Base-by-base conservation (phyloP, 2,797 vertebrate genomes). In the Calcarius lapponicus region DNA sequence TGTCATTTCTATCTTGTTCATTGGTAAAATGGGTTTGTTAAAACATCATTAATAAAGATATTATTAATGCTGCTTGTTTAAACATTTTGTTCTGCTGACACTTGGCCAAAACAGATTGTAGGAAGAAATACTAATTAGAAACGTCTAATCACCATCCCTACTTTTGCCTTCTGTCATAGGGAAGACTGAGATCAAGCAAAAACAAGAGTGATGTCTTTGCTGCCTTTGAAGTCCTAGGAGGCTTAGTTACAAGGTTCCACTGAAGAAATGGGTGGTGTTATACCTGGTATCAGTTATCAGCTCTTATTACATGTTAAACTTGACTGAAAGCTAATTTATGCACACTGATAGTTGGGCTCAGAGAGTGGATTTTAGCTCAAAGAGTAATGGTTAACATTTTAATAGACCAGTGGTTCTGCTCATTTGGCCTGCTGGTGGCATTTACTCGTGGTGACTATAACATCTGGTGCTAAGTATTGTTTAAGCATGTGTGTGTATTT, bases 1-100 rank as follows among this genome's bases (percentile, higher is more conserved):
- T 79, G 69, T 93, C 22, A 86, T 81, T 95, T 96, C 64, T 93
- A 7, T 93, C 83, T 95, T 79, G 13, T 74, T 79, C 14, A 66
- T 94, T 73, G 74, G 85, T 91, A 75, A 97, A 96, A 94, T 34
- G 48, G 51, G 43, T 42, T 89, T 91, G 36, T 90, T 96, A 75
- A 94, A 54, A 9, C 32, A 40, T 62, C 8, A 3, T 79, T 90
- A 67, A 32, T 91, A 51, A 85, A 1, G 1, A 25, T 75, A 26
- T 12, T 83, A 9, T 47, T 88, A 79, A 58, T 89, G 22, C 31
- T 83, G 70, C 53, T 89, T 73, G 78, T 91, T 95, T 83, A 93
- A 80, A 87, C 26, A 79, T 71, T 86, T 95, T 93, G 40, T 70
- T 89, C 17, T 4, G 2, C n/a, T 95, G 25, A 24, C 20, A 57